phyloP scores from a whole-genome alignment of 2,797 vertebrate genomes.

The Carapus acus region DNA sequence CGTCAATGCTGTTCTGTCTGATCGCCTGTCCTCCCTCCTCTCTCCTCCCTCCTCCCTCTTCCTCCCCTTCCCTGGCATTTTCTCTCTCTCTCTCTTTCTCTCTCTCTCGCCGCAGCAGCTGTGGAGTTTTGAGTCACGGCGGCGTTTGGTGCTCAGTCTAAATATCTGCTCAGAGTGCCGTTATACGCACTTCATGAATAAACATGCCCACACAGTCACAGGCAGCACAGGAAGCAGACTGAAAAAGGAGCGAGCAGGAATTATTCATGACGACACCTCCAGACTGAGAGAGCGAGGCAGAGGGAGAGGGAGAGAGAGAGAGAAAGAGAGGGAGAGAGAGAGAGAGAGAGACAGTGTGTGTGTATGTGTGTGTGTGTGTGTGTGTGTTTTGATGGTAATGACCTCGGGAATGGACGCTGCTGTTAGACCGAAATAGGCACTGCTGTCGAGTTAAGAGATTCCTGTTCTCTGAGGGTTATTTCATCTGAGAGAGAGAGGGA shows the following conservation, averaged over 20 bases:
- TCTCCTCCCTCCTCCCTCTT: too few relatives aligned
- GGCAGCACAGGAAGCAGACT: constrained; percentile 53
- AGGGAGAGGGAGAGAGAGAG: too few relatives aligned
- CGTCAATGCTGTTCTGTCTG: constrained; percentile 1
- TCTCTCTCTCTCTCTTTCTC: constrained; percentile 27
- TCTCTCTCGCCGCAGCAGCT: constrained; percentile 42
- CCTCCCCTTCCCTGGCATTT: constrained; percentile 33
- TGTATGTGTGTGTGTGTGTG: constrained; percentile 27
- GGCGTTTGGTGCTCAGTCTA: constrained; percentile 35
- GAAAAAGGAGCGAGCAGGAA: constrained; percentile 47
- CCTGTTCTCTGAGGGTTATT: constrained; percentile 17
- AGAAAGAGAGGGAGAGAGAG: too few relatives aligned
- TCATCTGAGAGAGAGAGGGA: too few relatives aligned
- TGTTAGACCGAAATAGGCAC: constrained; percentile 51
- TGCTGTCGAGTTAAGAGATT: constrained; percentile 31
- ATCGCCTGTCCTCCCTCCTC: constrained; percentile 6
- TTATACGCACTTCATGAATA: constrained; percentile 59
- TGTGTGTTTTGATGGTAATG: constrained; percentile 50
- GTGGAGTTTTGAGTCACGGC: constrained; percentile 54
- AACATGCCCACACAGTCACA: constrained; percentile 55
- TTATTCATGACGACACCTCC: constrained; percentile 64
- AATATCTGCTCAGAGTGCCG: constrained; percentile 58
- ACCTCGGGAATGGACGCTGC: constrained; percentile 44
- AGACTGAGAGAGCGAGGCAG: too few relatives aligned
- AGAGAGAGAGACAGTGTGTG: too few relatives aligned